phyloP scores from a whole-genome alignment of 1,140 invertebrate genomes.

The Pectinophora gossypiella region DNA sequence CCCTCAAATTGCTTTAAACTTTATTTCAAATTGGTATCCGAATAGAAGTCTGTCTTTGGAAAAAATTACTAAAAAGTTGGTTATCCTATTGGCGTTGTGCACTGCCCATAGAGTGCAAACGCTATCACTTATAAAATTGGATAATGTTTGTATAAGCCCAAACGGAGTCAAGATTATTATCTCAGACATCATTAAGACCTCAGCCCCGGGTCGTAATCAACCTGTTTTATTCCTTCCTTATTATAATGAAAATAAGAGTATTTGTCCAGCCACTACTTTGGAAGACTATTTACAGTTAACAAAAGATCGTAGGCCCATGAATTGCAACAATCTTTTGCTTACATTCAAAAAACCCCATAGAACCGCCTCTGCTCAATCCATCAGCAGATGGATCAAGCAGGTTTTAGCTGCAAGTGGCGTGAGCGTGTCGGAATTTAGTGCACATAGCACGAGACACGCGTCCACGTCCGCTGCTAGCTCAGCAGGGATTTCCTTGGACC shows the following conservation, averaged over 20 bases:
- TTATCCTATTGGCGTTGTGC: slow-evolving; percentile 24
- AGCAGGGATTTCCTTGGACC: slow-evolving; percentile 16
- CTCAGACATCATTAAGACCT: slow-evolving; percentile 16
- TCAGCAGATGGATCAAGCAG: not conserved
- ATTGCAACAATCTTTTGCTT: too few relatives aligned
- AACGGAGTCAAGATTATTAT: slow-evolving; percentile 7
- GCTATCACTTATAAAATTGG: slow-evolving; percentile 16
- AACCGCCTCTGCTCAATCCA: too few relatives aligned
- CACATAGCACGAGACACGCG: slow-evolving; percentile 6
- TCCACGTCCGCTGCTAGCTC: slow-evolving; percentile 12
- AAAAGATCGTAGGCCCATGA: too few relatives aligned
- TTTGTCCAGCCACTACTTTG: too few relatives aligned
- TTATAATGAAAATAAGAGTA: too few relatives aligned
- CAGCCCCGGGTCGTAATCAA: slow-evolving; percentile 5
- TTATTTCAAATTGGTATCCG: slow-evolving; percentile 16
- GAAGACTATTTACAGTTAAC: too few relatives aligned
- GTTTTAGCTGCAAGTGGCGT: not conserved
- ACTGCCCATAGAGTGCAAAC: slow-evolving; percentile 9
- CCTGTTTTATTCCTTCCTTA: slow-evolving; percentile 9
- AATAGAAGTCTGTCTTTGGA: slow-evolving; percentile 11
- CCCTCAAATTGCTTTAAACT: slow-evolving; percentile 26
- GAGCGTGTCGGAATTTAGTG: not conserved
- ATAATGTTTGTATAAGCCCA: not conserved
- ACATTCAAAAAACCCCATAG: too few relatives aligned
- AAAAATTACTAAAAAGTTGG: slow-evolving; percentile 18